These are phyloP conservation scores for Leptoteleia sp. DNA, from an alignment of 1,140 invertebrate genomes.

Conservation along the genomic window DNA sequence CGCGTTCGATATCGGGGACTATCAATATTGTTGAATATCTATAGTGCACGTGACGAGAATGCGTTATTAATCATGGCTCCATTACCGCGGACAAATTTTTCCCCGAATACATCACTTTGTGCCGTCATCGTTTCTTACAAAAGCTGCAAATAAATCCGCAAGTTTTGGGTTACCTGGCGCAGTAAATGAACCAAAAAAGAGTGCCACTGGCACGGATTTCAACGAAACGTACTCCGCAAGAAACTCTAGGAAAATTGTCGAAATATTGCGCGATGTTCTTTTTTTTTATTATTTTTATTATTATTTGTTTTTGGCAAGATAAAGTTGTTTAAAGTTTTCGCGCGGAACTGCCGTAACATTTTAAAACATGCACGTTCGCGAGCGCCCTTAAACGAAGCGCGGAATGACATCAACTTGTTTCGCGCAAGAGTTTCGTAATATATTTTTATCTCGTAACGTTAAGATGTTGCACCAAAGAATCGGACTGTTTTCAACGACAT, in stretches of 20 bases:
- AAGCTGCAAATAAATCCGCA: slow-evolving; percentile 18
- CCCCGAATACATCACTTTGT: slow-evolving; percentile 15
- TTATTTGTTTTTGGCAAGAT: slow-evolving; percentile 1
- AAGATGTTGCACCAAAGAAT: too few relatives aligned
- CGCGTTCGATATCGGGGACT: slow-evolving; percentile 18
- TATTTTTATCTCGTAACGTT: not conserved
- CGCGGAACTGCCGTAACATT: not conserved
- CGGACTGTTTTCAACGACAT: not conserved
- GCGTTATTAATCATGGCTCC: slow-evolving; percentile 16
- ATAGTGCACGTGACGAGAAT: slow-evolving; percentile 11
- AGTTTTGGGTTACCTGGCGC: slow-evolving; percentile 2
- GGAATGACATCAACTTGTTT: slow-evolving; percentile 4
- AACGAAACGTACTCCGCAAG: not conserved
- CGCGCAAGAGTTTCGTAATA: not conserved
- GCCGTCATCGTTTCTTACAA: slow-evolving; percentile 13
- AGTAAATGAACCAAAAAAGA: slow-evolving; percentile 4
- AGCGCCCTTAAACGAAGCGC: slow-evolving; percentile 1
- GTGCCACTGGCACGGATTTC: not conserved
- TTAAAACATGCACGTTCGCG: not conserved
- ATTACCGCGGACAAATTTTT: slow-evolving; percentile 20
- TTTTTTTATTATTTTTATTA: too few relatives aligned
- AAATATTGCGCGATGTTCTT: not conserved
- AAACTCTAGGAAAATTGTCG: slow-evolving; percentile 1
- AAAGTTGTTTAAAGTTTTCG: not conserved
- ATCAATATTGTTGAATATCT: slow-evolving; percentile 22